Percentiles rank a stretch among this genome's conserved stretches.
phyloP scores from a whole-genome alignment of 2,797 vertebrate genomes.

The Monodelphis domestica region DNA sequence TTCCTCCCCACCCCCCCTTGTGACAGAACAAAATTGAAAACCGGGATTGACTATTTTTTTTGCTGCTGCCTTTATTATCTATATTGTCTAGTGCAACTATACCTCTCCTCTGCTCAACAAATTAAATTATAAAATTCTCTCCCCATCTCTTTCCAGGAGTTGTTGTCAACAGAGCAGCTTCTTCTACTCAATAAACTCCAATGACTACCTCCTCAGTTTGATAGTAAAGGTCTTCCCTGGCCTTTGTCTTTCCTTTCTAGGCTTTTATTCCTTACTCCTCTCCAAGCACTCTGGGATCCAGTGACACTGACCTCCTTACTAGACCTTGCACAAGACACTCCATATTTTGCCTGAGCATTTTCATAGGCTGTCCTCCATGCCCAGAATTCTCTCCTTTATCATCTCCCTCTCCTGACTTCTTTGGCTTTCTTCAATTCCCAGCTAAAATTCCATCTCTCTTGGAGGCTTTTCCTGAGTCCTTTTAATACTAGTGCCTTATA shows the following conservation, averaged over 20 bases:
- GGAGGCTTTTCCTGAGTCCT: too few relatives aligned
- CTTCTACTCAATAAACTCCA: not conserved
- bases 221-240: not conserved
- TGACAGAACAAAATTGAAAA: not conserved
- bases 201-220: not conserved
- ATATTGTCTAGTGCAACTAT: not conserved
- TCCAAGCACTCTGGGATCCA: not conserved
- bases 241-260: not conserved
- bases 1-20: too few relatives aligned
- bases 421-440: not conserved
- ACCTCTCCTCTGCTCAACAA: not conserved
- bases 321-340: not conserved
- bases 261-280: not conserved
- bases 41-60: not conserved
- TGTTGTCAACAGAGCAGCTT: not conserved
- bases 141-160: not conserved
- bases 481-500: too few relatives aligned
- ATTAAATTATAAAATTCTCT: not conserved
- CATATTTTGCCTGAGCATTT: not conserved
- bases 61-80: not conserved
- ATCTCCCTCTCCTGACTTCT: not conserved
- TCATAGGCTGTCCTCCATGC: not conserved
- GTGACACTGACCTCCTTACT: not conserved
- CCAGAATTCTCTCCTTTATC: not conserved
- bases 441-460: not conserved